Conservation (phyloP, 2,797 vertebrate species). For the Labroides dimidiatus region DNA sequence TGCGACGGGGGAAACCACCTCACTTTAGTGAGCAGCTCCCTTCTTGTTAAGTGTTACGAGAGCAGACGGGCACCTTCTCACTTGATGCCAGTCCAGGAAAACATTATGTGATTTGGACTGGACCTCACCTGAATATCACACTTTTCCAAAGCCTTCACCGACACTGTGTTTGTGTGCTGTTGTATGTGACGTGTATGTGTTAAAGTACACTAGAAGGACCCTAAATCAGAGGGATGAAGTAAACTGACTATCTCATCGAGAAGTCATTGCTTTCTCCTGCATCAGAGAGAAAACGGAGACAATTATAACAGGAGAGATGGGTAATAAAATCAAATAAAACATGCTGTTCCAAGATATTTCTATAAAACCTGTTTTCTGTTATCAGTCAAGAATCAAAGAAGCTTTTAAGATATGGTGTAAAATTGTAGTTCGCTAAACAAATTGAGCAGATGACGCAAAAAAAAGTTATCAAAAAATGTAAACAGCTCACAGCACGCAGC, state of each 20-base stretch:
- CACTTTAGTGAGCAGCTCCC: conserved; percentile 48
- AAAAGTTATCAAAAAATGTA: conserved; percentile 16
- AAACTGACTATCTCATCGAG: conserved; percentile 30
- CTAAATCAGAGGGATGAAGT: conserved; percentile 44
- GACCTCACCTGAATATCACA: conserved; percentile 60
- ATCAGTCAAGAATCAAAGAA: neutral
- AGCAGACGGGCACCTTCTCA: conserved; percentile 48
- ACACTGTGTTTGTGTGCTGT: conserved; percentile 27
- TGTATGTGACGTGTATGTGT: conserved; percentile 20
- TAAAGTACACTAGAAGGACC: conserved; percentile 10
- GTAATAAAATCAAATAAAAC: conserved; percentile 32
- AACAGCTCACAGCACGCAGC: conserved; percentile 13
- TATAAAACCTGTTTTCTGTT: no score
- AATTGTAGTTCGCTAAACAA: no score
- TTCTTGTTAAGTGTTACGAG: conserved; percentile 58
- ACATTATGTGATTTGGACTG: conserved; percentile 72
- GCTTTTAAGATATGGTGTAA: no score
- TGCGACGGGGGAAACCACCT: conserved; percentile 44
- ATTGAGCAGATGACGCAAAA: no score
- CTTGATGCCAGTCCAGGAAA: conserved; percentile 72
- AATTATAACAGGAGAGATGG: conserved; percentile 8
- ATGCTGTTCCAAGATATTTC: no score
- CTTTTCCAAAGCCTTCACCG: conserved; percentile 71
- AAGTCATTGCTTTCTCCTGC: conserved; percentile 11
- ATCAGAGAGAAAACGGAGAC: conserved; percentile 33